Base-by-base conservation (phyloP, 2,797 vertebrate genomes). In the Pangasius sanitwongsei region DNA sequence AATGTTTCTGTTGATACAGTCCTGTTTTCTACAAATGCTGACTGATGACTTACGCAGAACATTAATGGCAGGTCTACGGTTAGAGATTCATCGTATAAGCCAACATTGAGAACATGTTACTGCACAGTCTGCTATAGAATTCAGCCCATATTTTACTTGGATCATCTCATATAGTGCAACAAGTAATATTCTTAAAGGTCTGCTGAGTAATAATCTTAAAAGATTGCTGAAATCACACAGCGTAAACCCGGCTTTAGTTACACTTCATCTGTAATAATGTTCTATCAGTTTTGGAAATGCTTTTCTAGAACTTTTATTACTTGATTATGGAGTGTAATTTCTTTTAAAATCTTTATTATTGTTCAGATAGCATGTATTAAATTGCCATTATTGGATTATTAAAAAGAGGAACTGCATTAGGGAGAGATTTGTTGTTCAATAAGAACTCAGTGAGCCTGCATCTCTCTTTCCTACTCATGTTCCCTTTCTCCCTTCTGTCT, bases 351-450 rank as follows among this genome's bases (percentile, higher is more conserved):
- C 85, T 69, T 78, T 89, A 91, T 91, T 69, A 85, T 77, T 87
- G 75, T 85, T 77, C 59, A 88, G 48, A 90, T 83, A 69, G 75
- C 20, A 77, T 31, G 57, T 67, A 57, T 82, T 87, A 87, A 88
- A 91, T 83, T 70, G 48, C 82, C 82, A 55, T 44, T 53, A 90
- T 65, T 50, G 59, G 65, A 75, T 89, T 89, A 88, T 87, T 88
- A 82, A 87, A 88, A 69, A 82, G 41, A 31, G 55, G 25, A 85
- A 31, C 70, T 50, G 28, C 53, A 77, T 77, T 77, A 86, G 11
- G 37, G 55, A 77, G 9, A 86, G 50, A 59, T 20, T 72, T 83
- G 57, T 31, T 44, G 89, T 85, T 85, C 15, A 65, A 84, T 69
- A 85, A 78, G 28, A 80, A 15, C 72, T 77, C 34, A 61, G 50